Conservation (phyloP, 2,888 invertebrate species). For the Drosophila rubida region DNA sequence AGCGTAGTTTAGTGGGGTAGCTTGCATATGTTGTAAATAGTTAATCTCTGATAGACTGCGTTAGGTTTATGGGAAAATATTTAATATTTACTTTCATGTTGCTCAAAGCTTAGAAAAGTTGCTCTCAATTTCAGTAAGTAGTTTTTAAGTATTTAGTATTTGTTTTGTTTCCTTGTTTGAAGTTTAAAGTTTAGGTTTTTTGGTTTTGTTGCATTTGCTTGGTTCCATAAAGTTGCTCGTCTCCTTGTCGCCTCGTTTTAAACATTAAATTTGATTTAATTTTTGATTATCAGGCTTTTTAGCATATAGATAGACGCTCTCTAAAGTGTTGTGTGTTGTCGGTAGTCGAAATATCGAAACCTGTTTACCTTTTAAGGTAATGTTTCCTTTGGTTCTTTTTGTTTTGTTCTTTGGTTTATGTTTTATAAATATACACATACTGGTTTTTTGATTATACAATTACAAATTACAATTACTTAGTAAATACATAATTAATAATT, state of each 20-base stretch:
- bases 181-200: slow-evolving; percentile 22
- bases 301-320: slow-evolving; percentile 11
- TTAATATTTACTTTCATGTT: slow-evolving; percentile 12
- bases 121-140: slow-evolving; percentile 32
- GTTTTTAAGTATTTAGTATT: slow-evolving; percentile 20
- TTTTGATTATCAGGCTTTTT: slow-evolving; percentile 82
- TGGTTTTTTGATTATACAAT: slow-evolving; percentile 28
- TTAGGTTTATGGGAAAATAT: slow-evolving; percentile 42
- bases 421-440: slow-evolving; percentile 54
- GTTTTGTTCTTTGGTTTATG: slow-evolving; percentile 18
- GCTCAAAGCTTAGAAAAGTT: slow-evolving; percentile 55
- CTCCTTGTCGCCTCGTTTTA: slow-evolving; percentile 2
- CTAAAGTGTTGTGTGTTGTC: slow-evolving; percentile 2
- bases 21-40: slow-evolving; percentile 55
- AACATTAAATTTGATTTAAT: slow-evolving; percentile 82
- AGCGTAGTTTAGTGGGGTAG: slow-evolving; percentile 16
- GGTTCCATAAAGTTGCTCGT: slow-evolving; percentile 69
- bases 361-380: slow-evolving; percentile 60
- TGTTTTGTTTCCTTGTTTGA: slow-evolving; percentile 17
- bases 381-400: slow-evolving; percentile 30
- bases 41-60: slow-evolving; percentile 45
- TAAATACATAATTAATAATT: slow-evolving; percentile 48
- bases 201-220: slow-evolving; percentile 52
- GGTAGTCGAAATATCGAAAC: slow-evolving; percentile 59
- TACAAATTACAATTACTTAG: slow-evolving; percentile 43